A percentile compares a stretch with the other conserved stretches of the same genome.
Conservation (phyloP, 2,888 invertebrate genomes). For the Nymphalis polychloros region DNA sequence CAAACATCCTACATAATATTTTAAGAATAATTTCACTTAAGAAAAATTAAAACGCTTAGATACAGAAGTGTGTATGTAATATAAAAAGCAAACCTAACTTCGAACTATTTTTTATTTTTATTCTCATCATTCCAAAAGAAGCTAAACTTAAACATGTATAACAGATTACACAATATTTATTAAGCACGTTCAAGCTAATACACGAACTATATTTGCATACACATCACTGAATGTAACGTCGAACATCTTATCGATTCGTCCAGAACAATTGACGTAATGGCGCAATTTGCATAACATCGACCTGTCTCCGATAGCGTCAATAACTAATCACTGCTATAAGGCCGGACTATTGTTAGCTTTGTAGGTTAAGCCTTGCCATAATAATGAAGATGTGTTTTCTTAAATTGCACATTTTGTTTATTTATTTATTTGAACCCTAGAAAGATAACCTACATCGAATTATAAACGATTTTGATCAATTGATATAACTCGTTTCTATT, state of each 20-base stretch:
- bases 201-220: constrained; percentile 8
- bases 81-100: too few relatives aligned
- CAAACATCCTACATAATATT: too few relatives aligned
- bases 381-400: not conserved
- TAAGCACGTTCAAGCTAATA: constrained; percentile 4
- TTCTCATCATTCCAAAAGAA: too few relatives aligned
- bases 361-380: constrained; percentile 6
- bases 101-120: too few relatives aligned
- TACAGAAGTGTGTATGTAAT: too few relatives aligned
- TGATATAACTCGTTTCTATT: too few relatives aligned
- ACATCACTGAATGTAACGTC: constrained; percentile 5
- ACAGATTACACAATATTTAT: not conserved
- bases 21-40: too few relatives aligned
- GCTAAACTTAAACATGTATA: too few relatives aligned
- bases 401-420: not conserved
- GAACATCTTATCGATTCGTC: constrained; percentile 28
- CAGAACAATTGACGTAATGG: constrained; percentile 35
- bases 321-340: constrained; percentile 30
- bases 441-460: too few relatives aligned
- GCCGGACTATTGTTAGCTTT: constrained; percentile 18
- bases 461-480: too few relatives aligned
- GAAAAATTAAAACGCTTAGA: too few relatives aligned
- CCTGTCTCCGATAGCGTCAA: constrained; percentile 23
- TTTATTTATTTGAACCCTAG: too few relatives aligned
- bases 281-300: constrained; percentile 37